Conservation (phyloP, 1,140 invertebrate genomes). For the Stegodyphus dumicola region DNA sequence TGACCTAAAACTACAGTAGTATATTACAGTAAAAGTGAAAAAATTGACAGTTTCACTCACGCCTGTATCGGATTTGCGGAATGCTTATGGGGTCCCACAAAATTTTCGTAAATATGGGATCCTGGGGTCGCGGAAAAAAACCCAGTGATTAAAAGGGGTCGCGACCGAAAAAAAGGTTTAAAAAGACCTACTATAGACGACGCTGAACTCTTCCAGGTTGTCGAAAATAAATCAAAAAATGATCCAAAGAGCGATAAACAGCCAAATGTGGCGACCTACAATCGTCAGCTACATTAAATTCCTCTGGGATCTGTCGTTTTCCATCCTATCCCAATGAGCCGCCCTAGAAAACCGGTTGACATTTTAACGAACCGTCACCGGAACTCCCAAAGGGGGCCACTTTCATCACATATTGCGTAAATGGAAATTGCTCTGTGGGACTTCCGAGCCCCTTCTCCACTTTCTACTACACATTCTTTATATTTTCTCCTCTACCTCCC, state of each 20-base stretch:
- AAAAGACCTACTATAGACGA: too few species aligned
- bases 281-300: conserved; percentile 26
- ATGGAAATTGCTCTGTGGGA: conserved; percentile 7
- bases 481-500: background rate
- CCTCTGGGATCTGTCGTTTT: conserved; percentile 37
- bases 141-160: too few species aligned
- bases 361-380: conserved; percentile 50
- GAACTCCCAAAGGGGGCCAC: conserved; percentile 34
- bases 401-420: conserved; percentile 53
- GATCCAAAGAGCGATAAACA: background rate
- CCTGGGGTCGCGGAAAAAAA: too few species aligned
- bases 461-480: background rate
- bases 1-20: too few species aligned
- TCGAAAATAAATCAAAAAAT: background rate
- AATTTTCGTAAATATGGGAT: too few species aligned
- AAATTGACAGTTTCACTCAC: too few species aligned
- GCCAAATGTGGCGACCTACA: conserved; percentile 8
- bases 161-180: too few species aligned
- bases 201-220: too few species aligned
- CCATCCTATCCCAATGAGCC: conserved; percentile 21
- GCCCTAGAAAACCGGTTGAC: conserved; percentile 42
- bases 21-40: too few species aligned
- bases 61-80: too few species aligned
- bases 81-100: too few species aligned
- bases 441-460: background rate